Evolutionary conservation across 2,888 invertebrate genomes (phyloP).

Genomic region (Ichneumoninae sp.): DNA sequence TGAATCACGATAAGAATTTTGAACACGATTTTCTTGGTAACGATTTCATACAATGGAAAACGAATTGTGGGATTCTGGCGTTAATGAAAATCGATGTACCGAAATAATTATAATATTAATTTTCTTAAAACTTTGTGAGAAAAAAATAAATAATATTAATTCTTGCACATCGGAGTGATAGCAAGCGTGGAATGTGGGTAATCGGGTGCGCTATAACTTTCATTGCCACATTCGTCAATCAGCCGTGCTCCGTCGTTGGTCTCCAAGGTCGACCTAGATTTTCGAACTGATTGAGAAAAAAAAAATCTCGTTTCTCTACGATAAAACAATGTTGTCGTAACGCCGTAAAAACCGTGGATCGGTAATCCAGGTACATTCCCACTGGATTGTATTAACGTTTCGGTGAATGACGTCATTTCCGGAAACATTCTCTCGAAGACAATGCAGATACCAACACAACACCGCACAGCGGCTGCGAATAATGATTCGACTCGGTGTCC

Average conservation of each 20-base stretch:
- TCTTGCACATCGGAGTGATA: background rate
- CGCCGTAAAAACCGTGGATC: background rate
- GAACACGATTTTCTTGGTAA: too few species aligned
- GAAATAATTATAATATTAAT: too few species aligned
- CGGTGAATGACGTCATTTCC: background rate
- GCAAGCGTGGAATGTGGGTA: background rate
- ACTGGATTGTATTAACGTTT: background rate
- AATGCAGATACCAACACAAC: background rate
- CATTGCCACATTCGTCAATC: slow-evolving; percentile 44
- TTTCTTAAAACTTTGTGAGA: background rate
- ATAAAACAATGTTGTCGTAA: slow-evolving; percentile 13
- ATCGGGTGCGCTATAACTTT: slow-evolving; percentile 19
- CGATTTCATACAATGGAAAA: too few species aligned
- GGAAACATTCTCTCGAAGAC: background rate
- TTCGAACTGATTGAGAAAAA: background rate
- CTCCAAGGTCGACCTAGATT: slow-evolving; percentile 41
- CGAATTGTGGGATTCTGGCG: too few species aligned
- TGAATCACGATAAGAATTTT: too few species aligned
- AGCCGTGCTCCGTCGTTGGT: slow-evolving; percentile 25
- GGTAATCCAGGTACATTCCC: background rate
- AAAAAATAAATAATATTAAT: background rate
- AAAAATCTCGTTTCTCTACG: slow-evolving; percentile 18
- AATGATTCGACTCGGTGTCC: slow-evolving; percentile 13
- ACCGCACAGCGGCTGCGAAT: background rate
- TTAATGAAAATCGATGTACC: too few species aligned